Evolutionary conservation across 2,888 invertebrate species (phyloP).

Genomic region (Polydrusus cervinus): DNA sequence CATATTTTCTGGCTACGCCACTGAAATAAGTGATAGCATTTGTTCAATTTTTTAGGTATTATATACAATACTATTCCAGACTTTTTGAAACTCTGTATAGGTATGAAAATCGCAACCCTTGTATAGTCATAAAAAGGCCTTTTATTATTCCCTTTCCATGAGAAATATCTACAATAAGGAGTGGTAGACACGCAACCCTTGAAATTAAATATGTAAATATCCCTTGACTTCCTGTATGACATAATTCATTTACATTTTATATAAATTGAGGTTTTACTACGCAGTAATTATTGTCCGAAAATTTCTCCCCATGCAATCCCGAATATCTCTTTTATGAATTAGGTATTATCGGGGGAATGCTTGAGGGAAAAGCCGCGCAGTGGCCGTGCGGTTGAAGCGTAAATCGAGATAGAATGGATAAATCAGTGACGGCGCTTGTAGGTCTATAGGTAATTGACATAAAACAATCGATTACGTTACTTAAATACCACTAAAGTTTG

Average conservation of each 20-base stretch:
- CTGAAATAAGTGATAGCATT: no score
- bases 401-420: background rate
- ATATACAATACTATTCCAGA: no score
- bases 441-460: background rate
- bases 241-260: background rate
- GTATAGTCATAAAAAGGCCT: background rate
- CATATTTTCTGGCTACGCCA: no score
- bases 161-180: no score
- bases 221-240: background rate
- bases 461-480: no score
- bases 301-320: background rate
- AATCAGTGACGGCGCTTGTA: background rate
- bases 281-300: slow-evolving; percentile 16
- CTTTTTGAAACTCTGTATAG: no score
- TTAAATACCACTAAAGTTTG: no score
- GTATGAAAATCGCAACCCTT: no score
- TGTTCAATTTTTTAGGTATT: no score
- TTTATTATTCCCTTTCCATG: background rate
- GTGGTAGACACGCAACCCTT: background rate
- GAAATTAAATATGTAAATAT: background rate
- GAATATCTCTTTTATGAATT: background rate
- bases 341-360: background rate
- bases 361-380: background rate
- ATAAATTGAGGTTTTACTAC: background rate
- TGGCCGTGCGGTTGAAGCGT: background rate